Percentiles rank a stretch among this genome's conserved stretches.
Evolutionary conservation across 2,888 invertebrate species (phyloP).

Genomic region (Ceramica pisi): DNA sequence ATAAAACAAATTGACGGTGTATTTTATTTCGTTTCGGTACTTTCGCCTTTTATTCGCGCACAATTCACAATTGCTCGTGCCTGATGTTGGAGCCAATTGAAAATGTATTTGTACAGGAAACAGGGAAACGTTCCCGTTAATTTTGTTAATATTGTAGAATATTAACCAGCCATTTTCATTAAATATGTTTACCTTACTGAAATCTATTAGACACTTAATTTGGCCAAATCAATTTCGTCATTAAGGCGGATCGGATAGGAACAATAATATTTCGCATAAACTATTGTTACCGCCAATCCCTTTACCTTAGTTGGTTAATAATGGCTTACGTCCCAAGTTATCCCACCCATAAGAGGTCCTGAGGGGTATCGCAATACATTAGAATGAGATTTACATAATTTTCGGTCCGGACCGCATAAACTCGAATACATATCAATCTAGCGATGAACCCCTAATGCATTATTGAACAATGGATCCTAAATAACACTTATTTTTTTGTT

Average conservation of each 20-base stretch:
- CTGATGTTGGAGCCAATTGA: slow-evolving; percentile 14
- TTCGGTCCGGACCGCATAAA: slow-evolving; percentile 24
- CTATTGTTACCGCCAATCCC: slow-evolving; percentile 5
- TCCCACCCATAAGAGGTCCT: slow-evolving; percentile 20
- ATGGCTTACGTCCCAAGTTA: slow-evolving; percentile 28
- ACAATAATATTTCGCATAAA: slow-evolving; percentile 11
- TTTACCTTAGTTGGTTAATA: slow-evolving; percentile 35
- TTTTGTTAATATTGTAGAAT: slow-evolving; percentile 14
- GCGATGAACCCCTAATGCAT: slow-evolving; percentile 42
- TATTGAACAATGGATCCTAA: slow-evolving; percentile 30
- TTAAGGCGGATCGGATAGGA: slow-evolving; percentile 5
- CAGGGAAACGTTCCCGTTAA: not conserved
- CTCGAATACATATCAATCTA: slow-evolving; percentile 47
- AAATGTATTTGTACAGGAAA: slow-evolving; percentile 31
- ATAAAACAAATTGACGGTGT: slow-evolving; percentile 11
- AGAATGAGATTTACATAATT: slow-evolving; percentile 58
- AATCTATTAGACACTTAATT: slow-evolving; percentile 17
- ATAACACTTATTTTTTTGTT: slow-evolving; percentile 26
- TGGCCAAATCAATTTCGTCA: slow-evolving; percentile 16
- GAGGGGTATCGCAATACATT: slow-evolving; percentile 40
- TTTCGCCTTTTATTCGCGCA: slow-evolving; percentile 2
- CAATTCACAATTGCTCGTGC: slow-evolving; percentile 9
- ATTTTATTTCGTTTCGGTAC: slow-evolving; percentile 16
- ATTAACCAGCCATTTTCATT: not conserved
- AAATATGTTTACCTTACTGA: not conserved